Evolutionary conservation across 2,797 vertebrate species (phyloP).

Genomic region (Picus viridis): DNA sequence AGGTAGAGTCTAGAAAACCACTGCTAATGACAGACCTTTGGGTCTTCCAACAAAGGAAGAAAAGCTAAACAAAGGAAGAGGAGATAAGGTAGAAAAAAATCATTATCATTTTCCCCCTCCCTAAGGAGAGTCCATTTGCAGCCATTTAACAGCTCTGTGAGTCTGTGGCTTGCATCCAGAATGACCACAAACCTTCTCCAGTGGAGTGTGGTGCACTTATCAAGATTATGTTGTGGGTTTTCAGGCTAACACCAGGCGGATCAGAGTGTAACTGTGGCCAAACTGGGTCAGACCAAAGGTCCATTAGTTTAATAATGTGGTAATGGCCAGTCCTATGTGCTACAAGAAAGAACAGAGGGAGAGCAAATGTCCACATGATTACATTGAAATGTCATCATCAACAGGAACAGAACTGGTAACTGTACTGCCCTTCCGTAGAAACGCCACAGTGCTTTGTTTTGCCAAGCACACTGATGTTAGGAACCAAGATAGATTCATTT

Average conservation of each 20-base stretch:
- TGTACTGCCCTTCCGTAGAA: background rate
- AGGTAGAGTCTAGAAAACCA: background rate
- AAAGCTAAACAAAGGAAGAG: background rate
- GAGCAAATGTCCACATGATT: background rate
- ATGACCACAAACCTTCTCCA: background rate
- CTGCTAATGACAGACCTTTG: background rate
- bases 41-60: background rate
- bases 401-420: background rate
- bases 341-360: background rate
- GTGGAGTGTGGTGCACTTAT: background rate
- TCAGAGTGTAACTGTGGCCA: background rate
- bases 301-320: background rate
- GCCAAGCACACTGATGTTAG: background rate
- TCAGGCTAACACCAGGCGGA: background rate
- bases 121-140: background rate
- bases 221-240: background rate
- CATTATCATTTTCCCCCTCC: background rate
- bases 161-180: background rate
- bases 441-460: background rate
- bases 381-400: background rate
- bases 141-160: background rate
- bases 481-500: conserved; percentile 15
- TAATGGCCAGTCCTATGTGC: background rate
- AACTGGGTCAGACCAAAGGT: background rate
- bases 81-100: background rate